phyloP scores from a whole-genome alignment of 2,888 invertebrate genomes.

The Metacarcinus magister region DNA sequence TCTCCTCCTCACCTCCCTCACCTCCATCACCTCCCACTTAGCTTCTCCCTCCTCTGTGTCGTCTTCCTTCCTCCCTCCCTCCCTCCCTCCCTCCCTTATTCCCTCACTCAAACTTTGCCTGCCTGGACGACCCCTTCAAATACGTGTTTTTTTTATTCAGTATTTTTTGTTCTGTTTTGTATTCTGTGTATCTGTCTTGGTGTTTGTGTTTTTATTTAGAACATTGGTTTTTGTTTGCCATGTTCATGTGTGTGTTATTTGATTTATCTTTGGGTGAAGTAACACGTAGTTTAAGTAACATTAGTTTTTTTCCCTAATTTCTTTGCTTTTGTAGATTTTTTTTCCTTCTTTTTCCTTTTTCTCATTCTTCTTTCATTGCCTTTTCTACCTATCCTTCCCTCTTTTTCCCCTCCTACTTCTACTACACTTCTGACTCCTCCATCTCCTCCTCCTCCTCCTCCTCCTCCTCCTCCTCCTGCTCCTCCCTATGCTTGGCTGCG shows the following conservation, averaged over 20 bases:
- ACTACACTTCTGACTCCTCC: neutral
- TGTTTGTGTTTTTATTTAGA: neutral
- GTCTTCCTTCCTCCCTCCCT: neutral
- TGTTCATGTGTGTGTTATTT: neutral
- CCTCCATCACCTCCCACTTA: neutral
- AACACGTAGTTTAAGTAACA: neutral
- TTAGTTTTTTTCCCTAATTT: neutral
- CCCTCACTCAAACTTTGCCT: neutral
- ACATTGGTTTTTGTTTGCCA: neutral
- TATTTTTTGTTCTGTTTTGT: neutral
- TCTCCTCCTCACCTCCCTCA: neutral
- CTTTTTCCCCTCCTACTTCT: neutral
- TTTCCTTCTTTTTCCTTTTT: neutral
- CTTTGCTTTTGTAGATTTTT: neutral
- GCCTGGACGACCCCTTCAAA: neutral
- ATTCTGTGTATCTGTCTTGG: neutral
- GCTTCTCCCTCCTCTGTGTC: neutral
- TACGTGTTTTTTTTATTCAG: neutral
- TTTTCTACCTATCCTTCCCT: neutral
- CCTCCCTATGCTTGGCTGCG: conserved; percentile 27
- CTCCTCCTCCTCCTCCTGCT: neutral
- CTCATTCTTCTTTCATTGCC: neutral
- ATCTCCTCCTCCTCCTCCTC: neutral
- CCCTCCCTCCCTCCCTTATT: neutral
- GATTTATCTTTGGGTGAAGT: neutral